Evolutionary conservation across 2,797 vertebrate genomes (phyloP), one percentile per base, ranked within the genome.

Genomic region (Distichodus sexfasciatus): DNA sequence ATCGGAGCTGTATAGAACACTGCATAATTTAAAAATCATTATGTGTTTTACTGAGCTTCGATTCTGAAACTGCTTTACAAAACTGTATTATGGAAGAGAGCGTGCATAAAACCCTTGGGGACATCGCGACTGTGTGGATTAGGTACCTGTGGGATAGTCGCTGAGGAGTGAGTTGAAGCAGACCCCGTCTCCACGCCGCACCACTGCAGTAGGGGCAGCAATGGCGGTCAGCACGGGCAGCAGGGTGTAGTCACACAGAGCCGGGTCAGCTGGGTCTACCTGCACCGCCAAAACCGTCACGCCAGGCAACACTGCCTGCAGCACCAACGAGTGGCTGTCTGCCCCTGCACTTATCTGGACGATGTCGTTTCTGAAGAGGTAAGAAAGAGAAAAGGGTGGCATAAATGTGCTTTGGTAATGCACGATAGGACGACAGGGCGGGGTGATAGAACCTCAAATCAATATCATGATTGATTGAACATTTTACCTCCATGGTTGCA

Each of bases 161-260:
- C 86, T 82, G 0, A 91, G 82, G 8, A 80, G 41, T 1, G 83
- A 85, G 60, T 69, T 82, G 82, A 91, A 89, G 73, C 89, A 91
- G 78, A 91, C 74, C 23, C 88, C 76, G n/a, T 89, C 88, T 4
- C 89, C 89, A 0, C 83, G 55, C 14, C 66, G 79, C n/a, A 79
- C 51, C 0, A 75, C 47, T 8, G 72, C 66, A 1, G 66, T 26
- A 29, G 88, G 76, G 0, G 87, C 86, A 24, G 81, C 74, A 4
- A 91, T 90, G 66, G 83, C 85, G 0, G 87, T 79, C 2, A 89
- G 81, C 26, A 88, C 88, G 1, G 85, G 72, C 12, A 91, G 78
- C 3, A 87, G 83, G 15, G 86, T 53, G 11, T 87, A 91, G 38
- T 91, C 87, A 0, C 86, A 87, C 81, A 90, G 79, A 51, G 85